Evolutionary conservation across 2,113 vertebrate species (phyloP).

Genomic region (Ptychochromis oligacanthus): DNA sequence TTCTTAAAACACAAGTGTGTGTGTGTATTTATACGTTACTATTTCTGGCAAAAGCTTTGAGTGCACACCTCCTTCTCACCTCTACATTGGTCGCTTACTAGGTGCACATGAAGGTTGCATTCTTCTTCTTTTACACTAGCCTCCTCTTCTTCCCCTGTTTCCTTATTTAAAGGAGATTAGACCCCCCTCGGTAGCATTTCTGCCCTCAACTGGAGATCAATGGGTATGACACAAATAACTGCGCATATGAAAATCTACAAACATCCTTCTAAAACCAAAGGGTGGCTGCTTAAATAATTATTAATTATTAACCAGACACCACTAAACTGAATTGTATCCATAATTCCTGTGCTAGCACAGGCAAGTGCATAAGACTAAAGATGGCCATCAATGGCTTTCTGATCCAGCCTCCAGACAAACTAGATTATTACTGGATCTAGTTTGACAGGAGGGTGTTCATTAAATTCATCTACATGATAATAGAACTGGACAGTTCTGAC

Average conservation of each 20-base stretch:
- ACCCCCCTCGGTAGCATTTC: constrained; percentile 8
- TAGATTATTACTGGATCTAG: background rate
- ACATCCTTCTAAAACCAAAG: background rate
- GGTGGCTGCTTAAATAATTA: background rate
- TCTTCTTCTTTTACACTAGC: constrained; percentile 29
- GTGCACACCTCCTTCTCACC: background rate
- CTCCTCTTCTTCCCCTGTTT: constrained; percentile 4
- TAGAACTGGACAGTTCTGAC: constrained; percentile 11
- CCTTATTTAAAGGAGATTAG: background rate
- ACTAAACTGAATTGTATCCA: background rate
- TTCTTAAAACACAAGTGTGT: background rate
- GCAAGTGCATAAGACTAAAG: background rate
- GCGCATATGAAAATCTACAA: background rate
- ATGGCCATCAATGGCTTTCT: background rate
- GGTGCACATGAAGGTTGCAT: constrained; percentile 24
- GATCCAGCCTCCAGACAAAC: background rate
- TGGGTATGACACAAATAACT: constrained; percentile 3
- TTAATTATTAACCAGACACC: background rate
- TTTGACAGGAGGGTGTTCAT: constrained; percentile 34
- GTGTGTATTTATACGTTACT: too few relatives aligned
- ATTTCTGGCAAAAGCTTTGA: background rate
- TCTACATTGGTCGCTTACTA: background rate
- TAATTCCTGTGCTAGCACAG: background rate
- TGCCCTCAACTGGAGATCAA: constrained; percentile 50
- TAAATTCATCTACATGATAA: constrained; percentile 29